Evolutionary conservation across 2,113 vertebrate genomes (phyloP).

Genomic region (Oenanthe oenanthe): DNA sequence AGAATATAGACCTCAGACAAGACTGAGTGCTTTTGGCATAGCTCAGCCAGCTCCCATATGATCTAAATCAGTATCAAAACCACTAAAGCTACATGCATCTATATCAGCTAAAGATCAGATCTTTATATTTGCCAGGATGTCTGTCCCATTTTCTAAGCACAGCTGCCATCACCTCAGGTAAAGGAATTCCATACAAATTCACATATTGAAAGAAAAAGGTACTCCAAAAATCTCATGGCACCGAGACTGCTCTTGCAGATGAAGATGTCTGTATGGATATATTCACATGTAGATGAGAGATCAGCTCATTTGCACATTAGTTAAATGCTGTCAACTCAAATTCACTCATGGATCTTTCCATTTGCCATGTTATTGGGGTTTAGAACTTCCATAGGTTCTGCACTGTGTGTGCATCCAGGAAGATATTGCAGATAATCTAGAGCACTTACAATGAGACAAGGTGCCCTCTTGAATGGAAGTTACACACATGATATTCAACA

Average conservation of each 20-base stretch:
- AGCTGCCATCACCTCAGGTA: background rate
- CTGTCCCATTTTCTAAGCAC: background rate
- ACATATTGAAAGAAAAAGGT: background rate
- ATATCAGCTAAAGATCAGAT: background rate
- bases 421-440: background rate
- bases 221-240: background rate
- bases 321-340: background rate
- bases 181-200: background rate
- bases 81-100: background rate
- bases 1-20: background rate
- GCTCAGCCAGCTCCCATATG: background rate
- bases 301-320: background rate
- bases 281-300: background rate
- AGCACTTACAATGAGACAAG: background rate
- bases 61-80: background rate
- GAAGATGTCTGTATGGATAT: background rate
- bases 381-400: background rate
- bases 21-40: background rate
- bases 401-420: background rate
- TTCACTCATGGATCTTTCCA: background rate
- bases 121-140: background rate
- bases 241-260: background rate
- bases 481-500: fast-evolving
- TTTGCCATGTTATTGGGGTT: background rate
- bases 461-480: background rate